Evolutionary conservation across 2,888 invertebrate genomes (phyloP), one percentile per base, ranked within the genome.

Genomic region (Lycophotia porphyrea): DNA sequence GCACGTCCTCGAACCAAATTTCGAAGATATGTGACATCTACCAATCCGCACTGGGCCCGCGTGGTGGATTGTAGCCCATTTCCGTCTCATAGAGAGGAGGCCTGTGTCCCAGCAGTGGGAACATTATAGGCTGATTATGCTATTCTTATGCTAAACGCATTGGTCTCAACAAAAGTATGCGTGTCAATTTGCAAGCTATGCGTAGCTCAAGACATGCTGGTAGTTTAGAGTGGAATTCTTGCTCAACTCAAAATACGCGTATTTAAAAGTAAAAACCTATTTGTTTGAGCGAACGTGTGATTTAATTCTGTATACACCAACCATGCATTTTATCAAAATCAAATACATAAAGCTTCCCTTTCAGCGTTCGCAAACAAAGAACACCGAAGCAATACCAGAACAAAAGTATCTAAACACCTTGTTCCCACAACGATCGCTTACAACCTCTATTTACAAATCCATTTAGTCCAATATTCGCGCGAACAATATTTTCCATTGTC

Each of bases 401-500:
- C 76, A 71, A 73, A 77, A 74, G 69, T 85, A 74, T 76, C 71
- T 61, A 34, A 71, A 80, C 75, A 81, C 78, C 77, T 83, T 31
- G 21, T 64, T 21, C 34, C n/a, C 55, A 67, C 63, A 72, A 61
- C 71, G 76, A 76, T 76, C 64, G 70, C 74, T 68, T 72, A 76
- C 71, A 74, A 18, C 73, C 44, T 76, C 71, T 86, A 81, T 87
- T 86, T 87, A 87, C 81, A 82, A 85, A 84, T 78, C 86, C 87
- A 86, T 87, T 85, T 86, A 88, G 82, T 75, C 84, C 81, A 85
- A 87, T 85, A 88, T 86, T 88, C 81, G 66, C 76, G 70, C 67
- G 73, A 89, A 87, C 87, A 88, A 86, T 87, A 88, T 88, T 89
- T 87, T 84, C 89, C 88, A 88, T 86, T 87, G 88, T 87, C 88